Evolutionary conservation across 1,140 invertebrate genomes (phyloP), one percentile per base, ranked within the genome.

Genomic region (Brachionus sp.): DNA sequence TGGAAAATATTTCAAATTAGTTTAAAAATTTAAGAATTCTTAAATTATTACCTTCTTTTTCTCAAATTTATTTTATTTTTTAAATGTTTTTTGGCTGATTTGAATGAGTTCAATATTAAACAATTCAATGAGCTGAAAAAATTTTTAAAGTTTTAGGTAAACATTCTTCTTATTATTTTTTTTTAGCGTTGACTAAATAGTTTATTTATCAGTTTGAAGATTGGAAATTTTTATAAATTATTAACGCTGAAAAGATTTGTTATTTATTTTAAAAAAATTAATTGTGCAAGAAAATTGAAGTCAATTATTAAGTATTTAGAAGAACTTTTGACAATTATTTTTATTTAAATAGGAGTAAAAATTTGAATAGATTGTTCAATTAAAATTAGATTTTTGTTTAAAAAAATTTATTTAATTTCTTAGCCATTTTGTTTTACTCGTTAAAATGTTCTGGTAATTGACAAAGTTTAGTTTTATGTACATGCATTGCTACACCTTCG

Each of bases 401-500:
- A 13, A 13, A 10, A 42, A 13, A 42, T 13, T 42, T 42, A 10
- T 42, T 42, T 42, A 10, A 42, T 42, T 42, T 42, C 12, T 7
- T 42, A 42, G 39, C 6, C 6, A 29, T 42, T 1, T 4, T 53
- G 7, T 19, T 62, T 62, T 12, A 80, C 7, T 62, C 16, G 16
- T 50, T 80, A 19, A 80, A 64, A 42, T 62, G 46, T 19, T 80
- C 77, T 42, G 77, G 77, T 19, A 80, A 19, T 57, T 35, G 50
- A 57, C 16, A 23, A 12, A 80, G 9, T 66, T 66, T 57, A 12
- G 77, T 80, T 73, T 83, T 46, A 12, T 94, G 95, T 4, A 96
- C 93, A 91, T 96, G 97, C 90, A 99, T 92, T 19, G 94, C 94
- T 68, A 98, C 94, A 80, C 97, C 96, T 91, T 98, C 97, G 0